Evolutionary conservation across 2,797 vertebrate species (phyloP), one percentile per base, ranked within the genome.

Genomic region (Apogon talboti): DNA sequence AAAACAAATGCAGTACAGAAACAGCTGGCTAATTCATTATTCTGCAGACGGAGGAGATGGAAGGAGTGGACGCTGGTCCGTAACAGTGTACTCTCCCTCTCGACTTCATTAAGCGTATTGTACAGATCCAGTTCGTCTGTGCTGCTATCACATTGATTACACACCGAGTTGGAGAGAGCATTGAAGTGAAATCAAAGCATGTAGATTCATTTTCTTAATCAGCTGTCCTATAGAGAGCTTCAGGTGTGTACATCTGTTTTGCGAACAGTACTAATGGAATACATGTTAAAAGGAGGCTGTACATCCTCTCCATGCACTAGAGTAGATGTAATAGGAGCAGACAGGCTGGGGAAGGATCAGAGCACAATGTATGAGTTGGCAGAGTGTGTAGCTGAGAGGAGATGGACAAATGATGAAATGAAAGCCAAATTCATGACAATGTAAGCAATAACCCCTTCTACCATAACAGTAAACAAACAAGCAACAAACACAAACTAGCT

Each of bases 291-390:
- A 40, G 38, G 44, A 71, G 50, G 71, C 18, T 12, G 5, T 28
- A 44, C 59, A 35, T 69, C 30, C 28, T 38, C 12, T 0, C 11
- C 13, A 67, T 52, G 6, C 54, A 2, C 48, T 6, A 18, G 7
- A 63, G 14, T 19, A 63, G 63, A 77, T 24, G 7, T 72, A 43
- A 85, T 76, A 11, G 46, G 62, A 73, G 46, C n/a, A 28, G 77
- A 86, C 81, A 79, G 66, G 66, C 42, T 52, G 14, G 45, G 50
- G 7, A 72, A 76, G 46, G 67, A 63, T 71, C 79, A 68, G 66
- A 63, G 71, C 72, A 61, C 71, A 69, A 28, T 43, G 54, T 66
- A 57, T 52, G 65, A 75, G 54, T 7, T 65, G 48, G 47, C 30
- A 28, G 63, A 51, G 50, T 66, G 51, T 66, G 51, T 47, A 66